Base-by-base conservation (phyloP, 2,888 invertebrate species). In the Chrysodeixis includens region DNA sequence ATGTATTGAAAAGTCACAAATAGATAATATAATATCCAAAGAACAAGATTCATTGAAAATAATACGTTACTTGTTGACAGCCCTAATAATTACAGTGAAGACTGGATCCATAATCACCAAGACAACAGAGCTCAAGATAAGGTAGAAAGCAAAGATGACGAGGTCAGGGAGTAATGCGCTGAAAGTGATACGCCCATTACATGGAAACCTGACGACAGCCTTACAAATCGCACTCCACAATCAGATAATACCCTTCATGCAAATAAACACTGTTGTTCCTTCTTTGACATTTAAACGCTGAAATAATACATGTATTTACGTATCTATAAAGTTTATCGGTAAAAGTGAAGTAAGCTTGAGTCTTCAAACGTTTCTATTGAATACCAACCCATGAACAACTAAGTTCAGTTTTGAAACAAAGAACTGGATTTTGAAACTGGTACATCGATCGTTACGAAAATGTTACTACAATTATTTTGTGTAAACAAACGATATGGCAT, bases 111-210 rank as follows among this genome's bases (percentile, higher is more conserved):
- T 73, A 73, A 75, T 76, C 65, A 70, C 52, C 44, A 44, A 74
- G 72, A 67, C 66, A 69, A 71, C 65, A 56, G 61, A 75, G 62
- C 61, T 69, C 62, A 70, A 74, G 72, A 74, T 80, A 71, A 75
- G 72, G 81, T 75, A 78, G 80, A 86, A 85, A 85, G 79, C 74
- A 57, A 71, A 61, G 68, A 71, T 84, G 82, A 66, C 67, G 80
- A 79, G 87, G 87, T 88, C 86, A 88, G 65, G 65, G 80, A 82
- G 79, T 85, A 87, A 88, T 84, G 79, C 81, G 79, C 83, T 82
- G 83, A 83, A 85, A 85, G 83, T 82, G 80, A 80, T 84, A 81
- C 79, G 66, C 30, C 56, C 54, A 69, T 71, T 71, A 74, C 52
- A 66, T 30, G 51, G 79, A 76, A 72, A 77, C 62, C 61, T 78